These are phyloP conservation scores for Perizoma flavofasciatum DNA, from an alignment of 2,888 invertebrate genomes.

Conservation along the genomic window DNA sequence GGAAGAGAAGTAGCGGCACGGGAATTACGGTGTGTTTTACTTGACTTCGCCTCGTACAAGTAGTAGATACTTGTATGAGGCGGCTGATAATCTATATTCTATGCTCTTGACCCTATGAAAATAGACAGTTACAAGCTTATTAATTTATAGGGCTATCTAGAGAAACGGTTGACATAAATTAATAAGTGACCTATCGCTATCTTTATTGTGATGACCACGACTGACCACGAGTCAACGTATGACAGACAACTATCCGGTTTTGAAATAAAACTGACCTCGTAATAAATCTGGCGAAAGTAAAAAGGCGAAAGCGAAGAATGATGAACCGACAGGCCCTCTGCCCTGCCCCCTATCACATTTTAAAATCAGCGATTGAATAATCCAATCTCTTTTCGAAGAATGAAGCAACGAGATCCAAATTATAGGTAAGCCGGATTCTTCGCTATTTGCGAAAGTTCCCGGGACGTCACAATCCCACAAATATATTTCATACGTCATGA, in stretches of 20 bases:
- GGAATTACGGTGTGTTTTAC: too few species aligned
- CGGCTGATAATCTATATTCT: too few species aligned
- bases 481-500: conserved; percentile 21
- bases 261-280: conserved; percentile 37
- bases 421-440: conserved; percentile 44
- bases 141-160: conserved; percentile 2
- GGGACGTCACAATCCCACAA: conserved; percentile 28
- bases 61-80: too few species aligned
- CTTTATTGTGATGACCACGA: conserved; percentile 7
- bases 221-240: conserved; percentile 16
- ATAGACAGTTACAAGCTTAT: conserved; percentile 1
- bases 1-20: too few species aligned
- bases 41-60: too few species aligned
- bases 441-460: conserved; percentile 45
- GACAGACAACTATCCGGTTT: conserved; percentile 28
- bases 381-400: conserved; percentile 35
- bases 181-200: conserved; percentile 6
- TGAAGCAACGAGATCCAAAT: conserved; percentile 36
- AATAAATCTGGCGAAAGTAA: conserved; percentile 41
- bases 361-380: conserved; percentile 38
- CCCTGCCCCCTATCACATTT: conserved; percentile 36
- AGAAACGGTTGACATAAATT: conserved; percentile 2
- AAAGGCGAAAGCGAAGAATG: conserved; percentile 49
- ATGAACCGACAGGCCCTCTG: conserved; percentile 44
- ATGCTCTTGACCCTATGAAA: too few species aligned